Conservation (phyloP, 92 coral and sea anemone species). For the Epizoanthus fatuus region DNA sequence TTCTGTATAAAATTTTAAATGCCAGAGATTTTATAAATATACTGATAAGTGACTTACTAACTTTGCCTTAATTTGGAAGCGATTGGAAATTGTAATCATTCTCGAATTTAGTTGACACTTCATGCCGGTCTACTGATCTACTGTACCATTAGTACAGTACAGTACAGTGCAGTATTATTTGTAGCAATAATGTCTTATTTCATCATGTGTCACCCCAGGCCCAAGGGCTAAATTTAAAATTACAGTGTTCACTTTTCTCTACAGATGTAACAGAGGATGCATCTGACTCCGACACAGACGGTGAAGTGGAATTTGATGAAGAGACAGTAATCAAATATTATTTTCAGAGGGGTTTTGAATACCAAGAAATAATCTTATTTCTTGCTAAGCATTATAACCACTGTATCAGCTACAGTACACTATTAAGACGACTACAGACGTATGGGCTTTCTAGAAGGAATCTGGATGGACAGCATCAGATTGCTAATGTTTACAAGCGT, state of each 20-base stretch:
- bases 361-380: slow-evolving; percentile 62
- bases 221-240: no score
- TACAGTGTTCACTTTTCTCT: slow-evolving; percentile 23
- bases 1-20: no score
- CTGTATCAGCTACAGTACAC: slow-evolving; percentile 63
- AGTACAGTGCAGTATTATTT: no score
- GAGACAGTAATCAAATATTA: slow-evolving; percentile 62
- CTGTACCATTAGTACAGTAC: no score
- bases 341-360: slow-evolving; percentile 57
- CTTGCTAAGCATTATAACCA: slow-evolving; percentile 58
- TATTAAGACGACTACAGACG: slow-evolving; percentile 49
- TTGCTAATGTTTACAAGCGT: slow-evolving; percentile 42
- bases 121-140: no score
- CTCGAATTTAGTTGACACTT: no score
- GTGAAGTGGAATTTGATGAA: slow-evolving; percentile 63
- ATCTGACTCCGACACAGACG: slow-evolving; percentile 52
- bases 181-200: no score
- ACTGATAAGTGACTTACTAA: no score
- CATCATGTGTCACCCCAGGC: no score
- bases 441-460: slow-evolving; percentile 63
- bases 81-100: no score
- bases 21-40: no score
- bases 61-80: no score
- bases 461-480: slow-evolving; percentile 21
- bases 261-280: slow-evolving; percentile 41